These are phyloP conservation scores for Suncus etruscus DNA, from an alignment of 2,113 vertebrate genomes.

Conservation along the genomic window DNA sequence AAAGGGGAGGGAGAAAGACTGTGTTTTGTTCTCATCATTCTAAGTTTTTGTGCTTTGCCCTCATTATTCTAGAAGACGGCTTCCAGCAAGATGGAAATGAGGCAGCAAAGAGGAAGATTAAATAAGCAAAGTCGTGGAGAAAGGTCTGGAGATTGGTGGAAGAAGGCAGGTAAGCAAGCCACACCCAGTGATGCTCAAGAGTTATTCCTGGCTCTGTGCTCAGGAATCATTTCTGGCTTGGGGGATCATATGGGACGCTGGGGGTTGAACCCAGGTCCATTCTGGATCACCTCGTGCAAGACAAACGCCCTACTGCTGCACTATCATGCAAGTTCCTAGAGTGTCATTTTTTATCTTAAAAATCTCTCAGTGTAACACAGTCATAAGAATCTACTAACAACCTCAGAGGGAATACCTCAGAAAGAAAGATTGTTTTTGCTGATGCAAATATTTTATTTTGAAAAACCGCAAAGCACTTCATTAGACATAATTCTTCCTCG, in stretches of 20 bases:
- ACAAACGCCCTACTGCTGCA: too few relatives aligned
- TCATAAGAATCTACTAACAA: constrained; percentile 71
- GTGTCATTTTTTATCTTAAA: constrained; percentile 71
- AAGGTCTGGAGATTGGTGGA: not conserved
- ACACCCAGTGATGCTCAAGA: too few relatives aligned
- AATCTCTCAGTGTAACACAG: constrained; percentile 75
- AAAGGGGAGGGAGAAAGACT: not conserved
- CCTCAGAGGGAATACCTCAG: constrained; percentile 61
- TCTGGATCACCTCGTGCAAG: too few relatives aligned
- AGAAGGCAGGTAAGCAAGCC: not conserved
- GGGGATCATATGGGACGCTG: too few relatives aligned
- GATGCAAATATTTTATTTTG: constrained; percentile 72
- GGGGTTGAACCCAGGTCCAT: too few relatives aligned
- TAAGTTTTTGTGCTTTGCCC: not conserved
- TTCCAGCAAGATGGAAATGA: not conserved
- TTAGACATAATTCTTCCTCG: constrained; percentile 67
- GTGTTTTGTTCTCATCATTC: too few relatives aligned
- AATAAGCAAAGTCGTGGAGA: not conserved
- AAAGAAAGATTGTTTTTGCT: constrained; percentile 79
- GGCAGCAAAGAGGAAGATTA: not conserved
- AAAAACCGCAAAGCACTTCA: constrained; percentile 70
- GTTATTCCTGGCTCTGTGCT: too few relatives aligned
- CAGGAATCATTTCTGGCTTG: too few relatives aligned
- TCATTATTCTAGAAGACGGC: not conserved
- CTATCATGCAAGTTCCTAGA: constrained; percentile 38